Evolutionary conservation across 2,888 invertebrate species (phyloP), one percentile per base, ranked within the genome.

Genomic region (Drosophila demipolita): DNA sequence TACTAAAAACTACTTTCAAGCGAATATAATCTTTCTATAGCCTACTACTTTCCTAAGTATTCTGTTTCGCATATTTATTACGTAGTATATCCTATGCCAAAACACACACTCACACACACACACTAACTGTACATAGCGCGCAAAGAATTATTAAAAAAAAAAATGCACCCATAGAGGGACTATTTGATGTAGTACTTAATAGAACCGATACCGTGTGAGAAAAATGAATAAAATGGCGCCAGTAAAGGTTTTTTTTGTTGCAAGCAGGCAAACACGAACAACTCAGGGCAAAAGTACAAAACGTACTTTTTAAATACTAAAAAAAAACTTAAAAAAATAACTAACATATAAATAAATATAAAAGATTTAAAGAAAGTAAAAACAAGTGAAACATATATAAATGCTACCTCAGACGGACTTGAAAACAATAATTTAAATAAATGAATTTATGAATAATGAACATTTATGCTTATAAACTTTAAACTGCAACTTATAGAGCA

Each of bases 231-330:
- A 70, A 62, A 81, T 68, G 82, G 82, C 84, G 84, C 89, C 89
- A 89, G 87, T 76, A 54, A 76, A 82, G 81, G 55, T 59, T 80
- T 80, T 72, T 65, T 74, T 57, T 45, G 45, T 66, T 38, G 80
- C 78, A 67, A 66, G 64, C 73, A 80, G 65, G 64, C 62, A 77
- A 67, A 74, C 71, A 87, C 87, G 83, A 88, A 88, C 91, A 91
- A 92, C 93, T 93, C 93, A 93, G 93, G 93, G 93, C 92, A 92
- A 93, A 93, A 92, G 93, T 93, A 93, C 93, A 93, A 93, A 91
- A 91, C 75, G 90, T 88, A 88, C 89, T 88, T 88, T 80, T 78
- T 78, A 73, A 77, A 66, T 49, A 67, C 67, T 57, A 87, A 78
- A 62, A 73, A 74, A 55, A 66, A 29, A 29, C 29, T 49, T 65